phyloP scores from a whole-genome alignment of 2,113 vertebrate species.

The Antechinus flavipes region DNA sequence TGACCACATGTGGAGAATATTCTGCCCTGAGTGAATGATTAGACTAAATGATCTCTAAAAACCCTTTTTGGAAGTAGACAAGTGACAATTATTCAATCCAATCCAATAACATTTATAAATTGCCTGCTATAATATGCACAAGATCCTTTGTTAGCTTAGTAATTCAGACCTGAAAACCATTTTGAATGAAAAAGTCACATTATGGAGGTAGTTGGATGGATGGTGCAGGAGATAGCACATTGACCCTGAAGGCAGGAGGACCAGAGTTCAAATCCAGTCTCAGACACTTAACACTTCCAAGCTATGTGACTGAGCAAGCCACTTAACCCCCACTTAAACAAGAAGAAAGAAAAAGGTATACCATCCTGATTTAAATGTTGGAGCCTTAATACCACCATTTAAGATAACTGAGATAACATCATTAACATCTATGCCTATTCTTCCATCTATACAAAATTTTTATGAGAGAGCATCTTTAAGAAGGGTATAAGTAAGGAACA shows the following conservation, averaged over 20 bases:
- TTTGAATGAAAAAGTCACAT: not conserved
- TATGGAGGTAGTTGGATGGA: too few relatives aligned
- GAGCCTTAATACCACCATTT: not conserved
- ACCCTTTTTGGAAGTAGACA: not conserved
- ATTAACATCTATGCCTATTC: not conserved
- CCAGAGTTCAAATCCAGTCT: too few relatives aligned
- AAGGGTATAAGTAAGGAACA: not conserved
- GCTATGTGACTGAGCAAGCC: too few relatives aligned
- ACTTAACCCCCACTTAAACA: too few relatives aligned
- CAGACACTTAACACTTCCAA: too few relatives aligned
- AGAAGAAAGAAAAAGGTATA: not conserved
- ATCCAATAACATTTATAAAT: not conserved
- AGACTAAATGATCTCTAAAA: not conserved
- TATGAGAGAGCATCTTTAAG: not conserved
- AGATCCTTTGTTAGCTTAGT: not conserved
- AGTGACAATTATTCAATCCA: not conserved
- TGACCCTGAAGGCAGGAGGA: too few relatives aligned
- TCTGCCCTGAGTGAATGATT: not conserved
- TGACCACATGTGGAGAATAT: not conserved
- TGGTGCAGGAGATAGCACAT: too few relatives aligned
- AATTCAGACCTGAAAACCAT: not conserved
- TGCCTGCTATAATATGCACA: not conserved
- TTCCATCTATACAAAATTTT: not conserved
- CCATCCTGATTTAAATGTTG: not conserved
- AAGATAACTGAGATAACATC: not conserved